Conservation (phyloP, 2,888 invertebrate genomes). For the Nephrocerus scutellatus region DNA sequence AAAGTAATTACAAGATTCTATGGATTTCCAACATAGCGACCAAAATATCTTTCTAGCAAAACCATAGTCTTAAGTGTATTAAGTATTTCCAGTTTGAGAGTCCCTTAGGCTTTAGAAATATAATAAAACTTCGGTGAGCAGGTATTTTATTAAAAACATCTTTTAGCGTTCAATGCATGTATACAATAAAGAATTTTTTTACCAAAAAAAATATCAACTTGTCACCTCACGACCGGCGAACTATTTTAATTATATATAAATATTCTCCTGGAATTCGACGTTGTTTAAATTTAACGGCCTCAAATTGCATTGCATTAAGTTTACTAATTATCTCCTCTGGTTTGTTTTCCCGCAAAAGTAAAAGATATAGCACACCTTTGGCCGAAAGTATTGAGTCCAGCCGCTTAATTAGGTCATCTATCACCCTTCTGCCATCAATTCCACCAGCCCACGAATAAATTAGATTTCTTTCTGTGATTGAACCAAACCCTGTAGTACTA, state of each 20-base stretch:
- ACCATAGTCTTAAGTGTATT: no score
- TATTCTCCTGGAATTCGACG: conserved; percentile 81
- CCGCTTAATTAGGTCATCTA: conserved; percentile 62
- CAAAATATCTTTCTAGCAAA: no score
- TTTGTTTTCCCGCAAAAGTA: conserved; percentile 84
- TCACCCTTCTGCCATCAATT: conserved; percentile 65
- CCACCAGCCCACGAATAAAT: conserved; percentile 69
- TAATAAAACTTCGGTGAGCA: no score
- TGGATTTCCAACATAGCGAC: no score
- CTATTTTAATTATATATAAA: conserved; percentile 72
- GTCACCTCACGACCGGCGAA: no score
- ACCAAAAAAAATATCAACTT: no score
- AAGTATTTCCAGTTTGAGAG: no score
- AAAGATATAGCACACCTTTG: conserved; percentile 76
- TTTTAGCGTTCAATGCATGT: no score
- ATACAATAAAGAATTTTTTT: no score
- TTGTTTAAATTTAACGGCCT: conserved; percentile 57
- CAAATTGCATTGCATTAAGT: conserved; percentile 55
- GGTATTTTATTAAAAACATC: no score
- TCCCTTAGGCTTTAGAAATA: no score
- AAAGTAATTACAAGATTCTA: no score
- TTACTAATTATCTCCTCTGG: conserved; percentile 61
- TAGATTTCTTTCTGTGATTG: conserved; percentile 23
- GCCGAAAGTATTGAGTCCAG: conserved; percentile 65
- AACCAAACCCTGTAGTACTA: conserved; percentile 3